These are phyloP conservation scores for Bombus superbus DNA, from an alignment of 1,140 invertebrate species.

Conservation along the genomic window DNA sequence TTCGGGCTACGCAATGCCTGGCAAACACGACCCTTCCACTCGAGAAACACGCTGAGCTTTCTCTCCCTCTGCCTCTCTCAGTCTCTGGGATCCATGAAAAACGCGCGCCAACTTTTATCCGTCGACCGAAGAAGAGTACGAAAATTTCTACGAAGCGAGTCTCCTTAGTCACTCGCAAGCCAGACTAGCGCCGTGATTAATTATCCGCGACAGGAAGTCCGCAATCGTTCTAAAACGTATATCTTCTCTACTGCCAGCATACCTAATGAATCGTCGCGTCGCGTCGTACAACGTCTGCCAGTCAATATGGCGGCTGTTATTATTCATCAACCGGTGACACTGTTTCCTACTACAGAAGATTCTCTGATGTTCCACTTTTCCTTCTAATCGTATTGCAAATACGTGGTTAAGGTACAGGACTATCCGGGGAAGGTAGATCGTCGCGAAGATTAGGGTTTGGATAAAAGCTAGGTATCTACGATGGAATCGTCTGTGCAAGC, in stretches of 20 bases:
- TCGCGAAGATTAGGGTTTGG: neutral
- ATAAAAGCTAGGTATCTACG: neutral
- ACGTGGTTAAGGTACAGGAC: neutral
- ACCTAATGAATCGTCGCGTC: neutral
- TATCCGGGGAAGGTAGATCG: neutral
- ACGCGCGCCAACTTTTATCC: neutral
- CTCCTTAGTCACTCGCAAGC: neutral
- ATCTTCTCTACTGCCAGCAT: neutral
- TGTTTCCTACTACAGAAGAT: neutral
- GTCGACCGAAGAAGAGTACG: neutral
- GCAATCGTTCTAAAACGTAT: neutral
- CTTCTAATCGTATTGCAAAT: neutral
- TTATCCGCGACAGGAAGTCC: constrained; percentile 35
- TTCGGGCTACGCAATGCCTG: neutral
- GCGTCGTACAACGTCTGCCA: neutral
- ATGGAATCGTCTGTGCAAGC: too few species aligned
- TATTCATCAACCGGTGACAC: neutral
- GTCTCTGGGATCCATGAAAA: neutral
- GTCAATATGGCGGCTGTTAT: neutral
- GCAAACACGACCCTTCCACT: neutral
- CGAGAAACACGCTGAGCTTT: neutral
- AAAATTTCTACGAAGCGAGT: constrained; percentile 8
- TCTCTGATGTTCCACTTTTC: neutral
- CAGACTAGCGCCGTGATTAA: constrained; percentile 3
- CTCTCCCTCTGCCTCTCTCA: too few species aligned